phyloP scores from a whole-genome alignment of 53 echinoderm and acorn worm species.

The Stichopus horrens region DNA sequence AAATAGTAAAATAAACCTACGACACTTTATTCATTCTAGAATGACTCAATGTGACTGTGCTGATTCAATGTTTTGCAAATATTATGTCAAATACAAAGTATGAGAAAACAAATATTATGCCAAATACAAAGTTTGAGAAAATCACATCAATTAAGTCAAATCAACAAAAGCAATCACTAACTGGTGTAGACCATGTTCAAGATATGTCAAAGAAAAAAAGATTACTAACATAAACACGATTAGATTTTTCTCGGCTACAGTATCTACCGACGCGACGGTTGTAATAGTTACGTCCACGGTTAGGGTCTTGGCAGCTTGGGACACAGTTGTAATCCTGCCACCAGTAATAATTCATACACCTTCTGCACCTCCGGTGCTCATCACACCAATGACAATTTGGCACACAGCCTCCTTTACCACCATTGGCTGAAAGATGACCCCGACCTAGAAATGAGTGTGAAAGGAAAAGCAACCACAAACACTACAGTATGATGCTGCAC shows the following conservation, averaged over 20 bases:
- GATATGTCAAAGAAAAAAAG: not conserved
- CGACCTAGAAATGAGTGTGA: constrained; percentile 52
- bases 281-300: constrained; percentile 19
- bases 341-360: constrained; percentile 66
- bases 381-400: constrained; percentile 69
- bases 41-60: too few species aligned
- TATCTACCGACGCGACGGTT: not conserved
- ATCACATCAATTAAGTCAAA: too few species aligned
- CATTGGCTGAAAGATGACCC: constrained; percentile 62
- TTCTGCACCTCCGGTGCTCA: constrained; percentile 58
- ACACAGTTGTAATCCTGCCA: constrained; percentile 80
- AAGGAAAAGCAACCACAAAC: not conserved
- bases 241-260: not conserved
- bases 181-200: too few species aligned
- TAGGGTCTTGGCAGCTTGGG: constrained; percentile 36
- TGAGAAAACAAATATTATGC: too few species aligned
- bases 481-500: too few species aligned
- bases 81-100: too few species aligned
- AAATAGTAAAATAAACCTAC: too few species aligned
- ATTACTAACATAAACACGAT: constrained; percentile 8
- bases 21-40: too few species aligned
- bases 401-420: constrained; percentile 83
- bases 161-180: too few species aligned
- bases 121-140: too few species aligned
- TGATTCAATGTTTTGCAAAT: too few species aligned